Percentiles rank a stretch among this genome's conserved stretches.
phyloP scores from a whole-genome alignment of 1,140 invertebrate species.

The Aphidius ervi region DNA sequence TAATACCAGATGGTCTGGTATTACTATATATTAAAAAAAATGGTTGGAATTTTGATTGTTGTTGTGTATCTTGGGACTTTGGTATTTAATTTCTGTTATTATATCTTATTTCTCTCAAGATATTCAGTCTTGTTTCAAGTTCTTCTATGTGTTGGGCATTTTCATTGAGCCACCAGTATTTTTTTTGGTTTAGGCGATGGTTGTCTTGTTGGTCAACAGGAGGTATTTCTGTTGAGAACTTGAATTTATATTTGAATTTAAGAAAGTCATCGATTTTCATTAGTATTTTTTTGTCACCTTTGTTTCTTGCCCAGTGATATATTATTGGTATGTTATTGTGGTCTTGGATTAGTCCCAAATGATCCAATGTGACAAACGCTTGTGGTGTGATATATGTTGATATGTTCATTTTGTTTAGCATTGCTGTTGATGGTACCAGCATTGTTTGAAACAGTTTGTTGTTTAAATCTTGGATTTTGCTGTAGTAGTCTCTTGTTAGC shows the following conservation, averaged over 20 bases:
- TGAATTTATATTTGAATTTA: neutral
- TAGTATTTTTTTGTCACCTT: neutral
- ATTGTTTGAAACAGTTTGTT: neutral
- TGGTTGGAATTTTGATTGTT: too few species aligned
- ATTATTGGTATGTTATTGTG: conserved; percentile 11
- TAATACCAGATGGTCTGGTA: too few species aligned
- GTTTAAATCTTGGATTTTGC: neutral
- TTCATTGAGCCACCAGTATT: conserved; percentile 4
- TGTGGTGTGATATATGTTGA: conserved; percentile 1
- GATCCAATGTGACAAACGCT: conserved; percentile 13
- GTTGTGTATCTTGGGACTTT: too few species aligned
- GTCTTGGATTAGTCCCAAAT: conserved; percentile 5
- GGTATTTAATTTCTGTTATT: too few species aligned
- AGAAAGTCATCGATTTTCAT: too few species aligned
- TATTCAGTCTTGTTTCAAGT: conserved; percentile 15
- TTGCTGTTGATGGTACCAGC: neutral
- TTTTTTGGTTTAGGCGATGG: neutral
- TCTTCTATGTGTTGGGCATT: neutral
- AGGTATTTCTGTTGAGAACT: neutral
- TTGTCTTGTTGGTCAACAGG: neutral
- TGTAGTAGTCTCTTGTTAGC: conserved; percentile 18
- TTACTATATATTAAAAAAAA: too few species aligned
- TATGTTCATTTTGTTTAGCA: neutral
- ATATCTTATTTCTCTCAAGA: too few species aligned
- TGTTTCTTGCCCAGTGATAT: conserved; percentile 1